Evolutionary conservation across 2,888 invertebrate species (phyloP).

Genomic region (Apantesis nais): DNA sequence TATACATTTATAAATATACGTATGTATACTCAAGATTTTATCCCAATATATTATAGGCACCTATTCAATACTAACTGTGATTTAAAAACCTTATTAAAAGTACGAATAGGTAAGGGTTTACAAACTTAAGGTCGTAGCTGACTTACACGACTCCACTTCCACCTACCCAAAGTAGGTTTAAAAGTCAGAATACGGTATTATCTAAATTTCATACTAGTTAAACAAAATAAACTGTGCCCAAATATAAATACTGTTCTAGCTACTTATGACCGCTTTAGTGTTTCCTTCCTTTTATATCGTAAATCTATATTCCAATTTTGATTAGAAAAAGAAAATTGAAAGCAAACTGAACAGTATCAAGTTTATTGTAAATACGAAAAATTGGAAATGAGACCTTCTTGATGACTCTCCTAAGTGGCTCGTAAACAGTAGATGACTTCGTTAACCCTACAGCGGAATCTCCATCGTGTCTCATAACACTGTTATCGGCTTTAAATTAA

Average conservation of each 20-base stretch:
- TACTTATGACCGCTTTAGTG: no score
- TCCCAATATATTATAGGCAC: background rate
- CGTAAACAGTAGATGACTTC: conserved; percentile 25
- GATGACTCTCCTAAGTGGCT: conserved; percentile 1
- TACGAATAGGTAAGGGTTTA: no score
- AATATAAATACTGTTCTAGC: no score
- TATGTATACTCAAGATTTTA: background rate
- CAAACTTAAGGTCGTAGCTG: no score
- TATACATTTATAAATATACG: background rate
- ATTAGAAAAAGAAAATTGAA: background rate
- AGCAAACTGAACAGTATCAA: background rate
- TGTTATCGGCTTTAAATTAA: conserved; percentile 50
- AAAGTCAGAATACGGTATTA: no score
- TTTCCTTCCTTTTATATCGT: no score
- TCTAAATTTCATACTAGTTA: no score
- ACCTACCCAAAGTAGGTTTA: no score
- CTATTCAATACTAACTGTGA: background rate
- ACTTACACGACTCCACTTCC: no score
- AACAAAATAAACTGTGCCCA: no score
- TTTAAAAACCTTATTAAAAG: no score
- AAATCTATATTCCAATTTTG: background rate
- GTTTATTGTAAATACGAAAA: background rate
- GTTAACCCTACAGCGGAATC: conserved; percentile 33
- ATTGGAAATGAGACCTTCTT: background rate
- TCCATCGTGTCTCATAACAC: conserved; percentile 40